Evolutionary conservation across 1,140 invertebrate species (phyloP).

Genomic region (Popillia japonica): DNA sequence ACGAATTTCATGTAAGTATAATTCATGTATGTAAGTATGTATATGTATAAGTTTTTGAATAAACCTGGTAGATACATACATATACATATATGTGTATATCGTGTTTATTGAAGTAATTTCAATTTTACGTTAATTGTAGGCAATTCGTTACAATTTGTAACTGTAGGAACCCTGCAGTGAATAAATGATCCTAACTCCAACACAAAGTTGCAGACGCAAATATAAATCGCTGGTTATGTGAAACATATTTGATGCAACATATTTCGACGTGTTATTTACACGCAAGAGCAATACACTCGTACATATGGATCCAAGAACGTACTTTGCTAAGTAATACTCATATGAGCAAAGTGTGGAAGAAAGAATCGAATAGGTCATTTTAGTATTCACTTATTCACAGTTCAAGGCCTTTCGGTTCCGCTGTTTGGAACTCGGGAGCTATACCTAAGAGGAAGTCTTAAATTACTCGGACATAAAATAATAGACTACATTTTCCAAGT

Average conservation of each 20-base stretch:
- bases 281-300: neutral
- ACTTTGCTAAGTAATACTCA: neutral
- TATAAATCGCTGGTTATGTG: neutral
- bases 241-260: neutral
- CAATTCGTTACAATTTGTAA: slow-evolving; percentile 12
- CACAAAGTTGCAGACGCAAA: neutral
- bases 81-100: too few relatives aligned
- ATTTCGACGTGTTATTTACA: neutral
- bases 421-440: neutral
- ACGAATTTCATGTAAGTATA: neutral
- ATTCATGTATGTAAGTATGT: too few relatives aligned
- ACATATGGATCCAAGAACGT: neutral
- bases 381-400: neutral
- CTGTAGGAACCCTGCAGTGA: neutral
- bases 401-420: slow-evolving; percentile 10
- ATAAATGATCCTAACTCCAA: neutral
- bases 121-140: neutral
- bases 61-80: neutral
- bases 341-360: neutral
- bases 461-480: slow-evolving; percentile 27
- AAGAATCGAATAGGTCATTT: neutral
- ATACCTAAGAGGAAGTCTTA: neutral
- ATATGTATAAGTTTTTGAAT: neutral
- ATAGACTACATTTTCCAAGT: slow-evolving; percentile 14
- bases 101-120: neutral